These are phyloP conservation scores for pig (Sus scrofa) DNA, from an alignment of 2,113 vertebrate species.

Conservation along the genomic window T2T-Sscrofa CM000813.6:34312001-34312500, in stretches of 20 bases:
- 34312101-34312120: not conserved
- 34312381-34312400: not conserved
- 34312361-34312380: not conserved
- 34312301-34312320: not conserved
- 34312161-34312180: not conserved
- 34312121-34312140: conserved; percentile 61
- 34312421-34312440: conserved; percentile 63
- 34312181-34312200: conserved; percentile 23
- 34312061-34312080: conserved; percentile 1
- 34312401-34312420: not conserved
- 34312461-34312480: conserved; percentile 69
- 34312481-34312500: conserved; percentile 41
- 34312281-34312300: conserved; percentile 43
- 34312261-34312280: conserved; percentile 60
- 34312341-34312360: not conserved
- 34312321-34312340: conserved; percentile 50
- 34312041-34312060: not conserved
- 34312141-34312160: conserved; percentile 72
- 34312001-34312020: not conserved
- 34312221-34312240: conserved; percentile 32
- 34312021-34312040: not conserved
- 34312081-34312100: conserved; percentile 28
- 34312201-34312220: not conserved
- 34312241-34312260: conserved; percentile 13
- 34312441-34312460: conserved; percentile 8